Evolutionary conservation across 2,888 invertebrate species (phyloP).

Genomic region (Ochlodes sylvanus): DNA sequence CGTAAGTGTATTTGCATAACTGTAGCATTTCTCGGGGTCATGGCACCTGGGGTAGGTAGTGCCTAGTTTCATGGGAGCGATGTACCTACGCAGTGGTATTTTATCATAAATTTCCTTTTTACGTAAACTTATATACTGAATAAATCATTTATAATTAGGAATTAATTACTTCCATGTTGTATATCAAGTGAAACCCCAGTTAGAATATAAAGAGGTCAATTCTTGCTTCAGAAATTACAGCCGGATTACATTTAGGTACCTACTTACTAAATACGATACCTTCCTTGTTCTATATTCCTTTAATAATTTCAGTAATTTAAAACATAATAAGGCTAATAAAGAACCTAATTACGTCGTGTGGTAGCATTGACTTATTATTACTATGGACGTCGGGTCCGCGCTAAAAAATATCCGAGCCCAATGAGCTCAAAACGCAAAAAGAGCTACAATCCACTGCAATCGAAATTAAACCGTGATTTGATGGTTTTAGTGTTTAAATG

Average conservation of each 20-base stretch:
- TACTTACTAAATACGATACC: background rate
- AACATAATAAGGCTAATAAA: too few species aligned
- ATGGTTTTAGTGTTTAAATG: too few species aligned
- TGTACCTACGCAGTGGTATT: background rate
- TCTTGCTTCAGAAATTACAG: background rate
- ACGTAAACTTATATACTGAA: too few species aligned
- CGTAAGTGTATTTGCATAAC: slow-evolving; percentile 59
- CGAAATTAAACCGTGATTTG: too few species aligned
- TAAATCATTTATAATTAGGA: background rate
- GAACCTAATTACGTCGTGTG: too few species aligned
- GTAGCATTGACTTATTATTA: too few species aligned
- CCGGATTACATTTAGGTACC: background rate
- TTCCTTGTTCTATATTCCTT: too few species aligned
- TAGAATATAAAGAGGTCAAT: background rate
- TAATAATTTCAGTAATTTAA: too few species aligned
- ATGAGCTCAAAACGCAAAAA: too few species aligned
- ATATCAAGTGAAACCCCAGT: background rate
- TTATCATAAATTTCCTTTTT: background rate
- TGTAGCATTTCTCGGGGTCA: slow-evolving; percentile 4
- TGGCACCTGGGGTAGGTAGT: background rate
- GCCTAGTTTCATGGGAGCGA: background rate
- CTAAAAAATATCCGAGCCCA: too few species aligned
- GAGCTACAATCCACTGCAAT: too few species aligned
- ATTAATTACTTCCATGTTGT: background rate
- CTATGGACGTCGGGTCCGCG: too few species aligned